A percentile compares a stretch with the other conserved stretches of the same genome.
Evolutionary conservation across 2,888 invertebrate genomes (phyloP).

Genomic region (Chirona hameri): DNA sequence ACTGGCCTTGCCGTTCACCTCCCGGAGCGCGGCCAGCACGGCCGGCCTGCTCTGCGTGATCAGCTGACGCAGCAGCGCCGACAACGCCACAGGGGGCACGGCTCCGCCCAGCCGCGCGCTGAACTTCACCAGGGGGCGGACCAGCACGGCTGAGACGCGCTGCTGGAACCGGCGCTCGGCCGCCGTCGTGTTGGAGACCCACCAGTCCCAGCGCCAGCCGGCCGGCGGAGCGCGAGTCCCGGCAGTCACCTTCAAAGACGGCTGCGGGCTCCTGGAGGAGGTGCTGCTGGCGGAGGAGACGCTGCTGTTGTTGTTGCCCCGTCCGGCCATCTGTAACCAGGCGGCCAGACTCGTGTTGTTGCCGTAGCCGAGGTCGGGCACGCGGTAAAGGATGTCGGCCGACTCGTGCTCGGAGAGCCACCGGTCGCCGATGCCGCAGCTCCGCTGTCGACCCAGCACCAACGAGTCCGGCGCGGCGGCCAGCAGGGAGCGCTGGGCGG

Average conservation of each 20-base stretch:
- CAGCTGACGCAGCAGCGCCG: too few relatives aligned
- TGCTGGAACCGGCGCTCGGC: slow-evolving; percentile 1
- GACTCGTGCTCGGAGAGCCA: not conserved
- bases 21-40: too few relatives aligned
- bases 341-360: not conserved
- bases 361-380: not conserved
- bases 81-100: too few relatives aligned
- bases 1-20: too few relatives aligned
- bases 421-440: not conserved
- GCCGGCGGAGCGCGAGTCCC: too few relatives aligned
- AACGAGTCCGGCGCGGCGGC: not conserved
- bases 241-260: too few relatives aligned
- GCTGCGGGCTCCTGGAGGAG: too few relatives aligned
- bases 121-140: not conserved
- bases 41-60: too few relatives aligned
- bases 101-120: not conserved
- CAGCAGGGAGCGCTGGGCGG: not conserved
- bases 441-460: not conserved
- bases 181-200: not conserved
- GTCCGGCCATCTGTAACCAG: not conserved
- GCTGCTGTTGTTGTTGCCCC: too few relatives aligned
- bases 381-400: not conserved
- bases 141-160: not conserved
- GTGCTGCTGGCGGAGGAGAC: too few relatives aligned
- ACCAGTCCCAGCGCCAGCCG: too few relatives aligned